These are phyloP conservation scores for Blastobasis adustella DNA, from an alignment of 2,888 invertebrate genomes.

Conservation along the genomic window DNA sequence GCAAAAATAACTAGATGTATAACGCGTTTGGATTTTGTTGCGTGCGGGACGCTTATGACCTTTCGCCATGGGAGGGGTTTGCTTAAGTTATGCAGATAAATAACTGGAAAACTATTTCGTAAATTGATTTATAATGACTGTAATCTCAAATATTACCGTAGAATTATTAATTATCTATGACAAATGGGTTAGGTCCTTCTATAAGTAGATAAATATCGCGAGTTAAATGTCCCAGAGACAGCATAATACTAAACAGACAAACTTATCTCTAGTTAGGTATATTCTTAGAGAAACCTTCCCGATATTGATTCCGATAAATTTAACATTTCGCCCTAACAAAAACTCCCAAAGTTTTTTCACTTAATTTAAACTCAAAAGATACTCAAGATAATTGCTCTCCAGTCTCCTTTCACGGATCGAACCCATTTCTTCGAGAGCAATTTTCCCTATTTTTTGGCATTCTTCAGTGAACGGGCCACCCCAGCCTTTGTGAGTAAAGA, in stretches of 20 bases:
- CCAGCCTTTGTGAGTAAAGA: slow-evolving; percentile 63
- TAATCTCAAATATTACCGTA: too few relatives aligned
- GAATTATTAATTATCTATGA: too few relatives aligned
- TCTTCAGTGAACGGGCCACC: slow-evolving; percentile 34
- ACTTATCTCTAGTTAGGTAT: too few relatives aligned
- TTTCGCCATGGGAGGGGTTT: slow-evolving; percentile 9
- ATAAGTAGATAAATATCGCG: too few relatives aligned
- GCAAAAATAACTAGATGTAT: slow-evolving; percentile 45
- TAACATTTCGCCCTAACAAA: slow-evolving; percentile 15
- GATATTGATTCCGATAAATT: slow-evolving; percentile 4
- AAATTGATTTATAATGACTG: too few relatives aligned
- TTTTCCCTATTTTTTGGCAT: slow-evolving; percentile 70
- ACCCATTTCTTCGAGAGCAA: slow-evolving; percentile 56
- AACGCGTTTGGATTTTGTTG: slow-evolving; percentile 33
- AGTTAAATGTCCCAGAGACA: too few relatives aligned
- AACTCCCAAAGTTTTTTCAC: slow-evolving; percentile 52
- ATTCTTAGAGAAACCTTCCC: slow-evolving; percentile 1
- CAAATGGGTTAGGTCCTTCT: too few relatives aligned
- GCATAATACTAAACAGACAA: too few relatives aligned
- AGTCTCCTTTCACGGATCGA: slow-evolving; percentile 57
- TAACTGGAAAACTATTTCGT: too few relatives aligned
- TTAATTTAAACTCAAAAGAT: slow-evolving; percentile 75
- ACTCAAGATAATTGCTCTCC: slow-evolving; percentile 70
- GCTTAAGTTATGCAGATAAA: too few relatives aligned
- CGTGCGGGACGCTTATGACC: slow-evolving; percentile 53